These are phyloP conservation scores for Micropterix aruncella DNA, from an alignment of 2,888 invertebrate genomes.

Conservation along the genomic window DNA sequence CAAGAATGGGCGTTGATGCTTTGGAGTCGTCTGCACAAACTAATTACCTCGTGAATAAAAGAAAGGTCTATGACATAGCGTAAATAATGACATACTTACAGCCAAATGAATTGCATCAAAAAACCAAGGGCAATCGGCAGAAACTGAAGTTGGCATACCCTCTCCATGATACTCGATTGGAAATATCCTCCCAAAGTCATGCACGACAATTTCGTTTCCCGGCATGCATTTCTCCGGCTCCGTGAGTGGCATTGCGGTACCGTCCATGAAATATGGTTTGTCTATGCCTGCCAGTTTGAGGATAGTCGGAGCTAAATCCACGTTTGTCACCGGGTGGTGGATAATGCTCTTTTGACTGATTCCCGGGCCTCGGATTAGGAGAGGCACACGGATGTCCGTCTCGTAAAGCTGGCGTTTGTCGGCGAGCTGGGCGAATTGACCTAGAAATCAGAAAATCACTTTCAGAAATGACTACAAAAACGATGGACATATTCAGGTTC, in stretches of 20 bases:
- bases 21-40: no score
- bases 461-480: slow-evolving; percentile 1
- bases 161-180: slow-evolving; percentile 79
- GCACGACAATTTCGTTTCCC: slow-evolving; percentile 16
- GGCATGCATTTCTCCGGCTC: slow-evolving; percentile 14
- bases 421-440: slow-evolving; percentile 76
- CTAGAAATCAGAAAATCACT: slow-evolving; percentile 25
- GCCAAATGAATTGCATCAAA: slow-evolving; percentile 38
- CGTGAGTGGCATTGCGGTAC: slow-evolving; percentile 19
- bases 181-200: slow-evolving; percentile 36
- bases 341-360: slow-evolving; percentile 33
- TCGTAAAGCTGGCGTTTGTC: slow-evolving; percentile 89
- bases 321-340: slow-evolving; percentile 47
- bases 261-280: slow-evolving; percentile 44
- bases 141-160: slow-evolving; percentile 38
- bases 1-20: no score
- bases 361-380: slow-evolving; percentile 65
- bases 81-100: no score
- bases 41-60: no score
- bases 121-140: slow-evolving; percentile 49
- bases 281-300: slow-evolving; percentile 51
- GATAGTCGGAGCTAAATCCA: slow-evolving; percentile 80
- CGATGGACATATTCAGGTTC: no score
- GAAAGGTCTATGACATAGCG: no score
- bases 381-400: slow-evolving; percentile 73